Evolutionary conservation across 2,797 vertebrate genomes (phyloP), one percentile per base, ranked within the genome.

Genomic region (Sebastes nivosus): DNA sequence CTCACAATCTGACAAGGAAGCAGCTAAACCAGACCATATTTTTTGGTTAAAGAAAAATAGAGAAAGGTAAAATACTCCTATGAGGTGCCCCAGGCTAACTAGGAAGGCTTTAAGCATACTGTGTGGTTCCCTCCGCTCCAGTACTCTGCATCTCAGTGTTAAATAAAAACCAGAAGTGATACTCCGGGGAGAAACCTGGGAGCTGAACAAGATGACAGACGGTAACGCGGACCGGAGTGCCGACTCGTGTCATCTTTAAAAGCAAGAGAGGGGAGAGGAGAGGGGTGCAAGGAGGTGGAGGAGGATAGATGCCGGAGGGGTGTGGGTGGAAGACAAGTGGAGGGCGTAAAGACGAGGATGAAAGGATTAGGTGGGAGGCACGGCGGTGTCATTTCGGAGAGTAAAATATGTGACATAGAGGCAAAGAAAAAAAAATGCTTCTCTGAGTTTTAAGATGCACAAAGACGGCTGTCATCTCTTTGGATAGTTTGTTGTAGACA

Each of bases 281-380:
- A 80, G 38, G 14, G 71, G 71, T 60, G 87, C 81, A 42, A 42
- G 46, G 72, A 84, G 77, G 82, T 22, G 69, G 79, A 76, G 77
- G 83, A 67, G 83, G 86, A 86, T 32, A 68, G 80, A 88, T 68
- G 83, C 78, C 54, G 20, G 75, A 88, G 86, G 91, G 89, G 74
- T 87, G 95, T 93, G 91, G 68, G 80, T 66, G 89, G 87, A 84
- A 88, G 86, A 86, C 60, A 64, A 86, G 89, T 32, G 50, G 86
- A 82, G 84, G 84, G 77, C 14, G 68, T 80, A 69, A 84, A 84
- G 85, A 83, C 25, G 72, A 89, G 80, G 91, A 94, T 94, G 90
- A 94, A 92, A 93, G 90, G 89, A 88, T 85, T 70, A 84, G 84
- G 90, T 90, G 79, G 88, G 90, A 87, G 89, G 88, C 79, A 81